These are phyloP conservation scores for Mimas tiliae DNA, from an alignment of 2,888 invertebrate genomes.

Conservation along the genomic window DNA sequence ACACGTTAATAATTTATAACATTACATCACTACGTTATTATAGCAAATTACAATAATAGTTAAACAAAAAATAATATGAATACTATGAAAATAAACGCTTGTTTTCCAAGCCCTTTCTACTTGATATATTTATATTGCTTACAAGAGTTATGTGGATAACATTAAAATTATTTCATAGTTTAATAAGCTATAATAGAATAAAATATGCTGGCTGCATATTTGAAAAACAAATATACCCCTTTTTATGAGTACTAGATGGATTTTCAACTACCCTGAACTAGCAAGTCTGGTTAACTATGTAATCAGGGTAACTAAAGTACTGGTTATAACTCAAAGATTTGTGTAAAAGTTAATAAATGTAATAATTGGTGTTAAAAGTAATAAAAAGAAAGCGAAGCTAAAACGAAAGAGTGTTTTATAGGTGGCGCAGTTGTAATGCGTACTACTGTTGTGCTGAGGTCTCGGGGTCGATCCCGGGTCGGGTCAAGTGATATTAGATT, in stretches of 20 bases:
- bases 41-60: slow-evolving; percentile 9
- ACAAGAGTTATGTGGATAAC: slow-evolving; percentile 5
- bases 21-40: slow-evolving; percentile 16
- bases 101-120: slow-evolving; percentile 10
- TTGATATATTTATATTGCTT: slow-evolving; percentile 20
- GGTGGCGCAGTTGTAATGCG: no score
- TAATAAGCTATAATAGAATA: slow-evolving; percentile 9
- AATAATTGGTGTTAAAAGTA: no score
- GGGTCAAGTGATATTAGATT: no score
- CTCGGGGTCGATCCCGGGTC: no score
- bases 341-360: no score
- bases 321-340: no score
- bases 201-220: not conserved
- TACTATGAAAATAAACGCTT: slow-evolving; percentile 12
- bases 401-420: no score
- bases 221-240: not conserved
- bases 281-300: no score
- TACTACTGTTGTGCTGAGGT: no score
- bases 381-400: no score
- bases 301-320: no score
- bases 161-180: not conserved
- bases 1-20: slow-evolving; percentile 4
- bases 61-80: slow-evolving; percentile 8
- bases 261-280: no score
- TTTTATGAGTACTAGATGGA: not conserved